Evolutionary conservation across 2,797 vertebrate species (phyloP).

Genomic region (Caiman crocodilus): DNA sequence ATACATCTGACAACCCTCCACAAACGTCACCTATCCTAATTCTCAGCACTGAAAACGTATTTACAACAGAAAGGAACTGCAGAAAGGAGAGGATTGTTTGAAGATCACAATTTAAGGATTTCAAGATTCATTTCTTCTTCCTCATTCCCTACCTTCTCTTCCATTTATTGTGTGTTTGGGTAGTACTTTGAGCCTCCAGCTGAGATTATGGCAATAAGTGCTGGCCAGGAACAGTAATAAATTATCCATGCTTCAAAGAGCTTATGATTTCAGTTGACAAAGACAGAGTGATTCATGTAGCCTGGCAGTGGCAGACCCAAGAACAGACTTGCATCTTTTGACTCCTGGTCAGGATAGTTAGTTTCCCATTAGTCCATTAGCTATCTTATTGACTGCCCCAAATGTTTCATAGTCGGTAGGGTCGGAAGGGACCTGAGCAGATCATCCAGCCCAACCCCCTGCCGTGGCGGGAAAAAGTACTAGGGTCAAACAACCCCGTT

Average conservation of each 20-base stretch:
- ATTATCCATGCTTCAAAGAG: neutral
- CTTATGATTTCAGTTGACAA: neutral
- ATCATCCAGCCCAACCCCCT: too few relatives aligned
- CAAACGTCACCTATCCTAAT: neutral
- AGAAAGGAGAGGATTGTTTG: neutral
- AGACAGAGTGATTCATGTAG: neutral
- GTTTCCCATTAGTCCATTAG: neutral
- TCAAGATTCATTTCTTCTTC: neutral
- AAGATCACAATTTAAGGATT: neutral
- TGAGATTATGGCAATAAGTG: accelerated
- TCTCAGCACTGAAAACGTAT: neutral
- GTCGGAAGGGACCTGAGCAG: too few relatives aligned
- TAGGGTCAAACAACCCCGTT: neutral
- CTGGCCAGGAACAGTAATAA: neutral
- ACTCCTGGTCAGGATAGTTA: neutral
- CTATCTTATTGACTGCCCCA: accelerated
- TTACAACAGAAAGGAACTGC: neutral
- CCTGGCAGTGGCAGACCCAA: accelerated
- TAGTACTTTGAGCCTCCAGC: neutral
- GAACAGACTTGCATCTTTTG: neutral
- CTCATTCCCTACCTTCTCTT: neutral
- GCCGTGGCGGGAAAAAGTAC: accelerated
- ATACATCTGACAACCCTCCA: neutral
- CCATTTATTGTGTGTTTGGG: neutral
- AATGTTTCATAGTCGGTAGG: neutral